These are phyloP conservation scores for Sminthurinus aureus DNA, from an alignment of 2,888 invertebrate species.

Conservation along the genomic window DNA sequence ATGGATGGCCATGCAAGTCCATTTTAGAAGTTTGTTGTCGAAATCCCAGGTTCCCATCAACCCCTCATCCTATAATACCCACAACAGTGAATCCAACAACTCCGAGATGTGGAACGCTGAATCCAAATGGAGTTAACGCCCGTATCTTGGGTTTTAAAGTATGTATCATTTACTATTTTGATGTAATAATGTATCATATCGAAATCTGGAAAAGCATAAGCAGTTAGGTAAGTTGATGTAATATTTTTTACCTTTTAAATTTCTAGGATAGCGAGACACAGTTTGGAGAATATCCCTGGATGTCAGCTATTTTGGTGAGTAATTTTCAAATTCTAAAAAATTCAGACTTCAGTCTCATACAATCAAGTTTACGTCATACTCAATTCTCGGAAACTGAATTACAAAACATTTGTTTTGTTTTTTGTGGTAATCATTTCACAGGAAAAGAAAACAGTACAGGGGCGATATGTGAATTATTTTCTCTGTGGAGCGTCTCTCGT, in stretches of 20 bases:
- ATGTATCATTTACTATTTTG: constrained; percentile 8
- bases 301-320: constrained; percentile 55
- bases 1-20: constrained; percentile 52
- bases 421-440: no score
- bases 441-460: neutral
- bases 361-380: no score
- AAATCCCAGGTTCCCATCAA: constrained; percentile 41
- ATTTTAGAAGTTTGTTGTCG: constrained; percentile 58
- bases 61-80: constrained; percentile 28
- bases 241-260: neutral
- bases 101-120: constrained; percentile 57
- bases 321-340: neutral
- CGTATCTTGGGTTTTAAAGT: constrained; percentile 57
- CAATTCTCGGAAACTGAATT: no score
- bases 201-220: neutral
- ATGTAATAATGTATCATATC: no score
- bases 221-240: neutral
- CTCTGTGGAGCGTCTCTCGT: constrained; percentile 61
- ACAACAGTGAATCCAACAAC: constrained; percentile 11
- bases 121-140: constrained; percentile 59
- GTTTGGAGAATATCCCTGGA: constrained; percentile 61
- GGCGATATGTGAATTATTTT: constrained; percentile 12
- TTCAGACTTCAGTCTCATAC: no score
- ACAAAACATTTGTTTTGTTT: no score
- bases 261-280: constrained; percentile 56